Percentiles rank a stretch among this genome's conserved stretches.
phyloP scores from a whole-genome alignment of 2,113 vertebrate species.

The Limanda limanda region DNA sequence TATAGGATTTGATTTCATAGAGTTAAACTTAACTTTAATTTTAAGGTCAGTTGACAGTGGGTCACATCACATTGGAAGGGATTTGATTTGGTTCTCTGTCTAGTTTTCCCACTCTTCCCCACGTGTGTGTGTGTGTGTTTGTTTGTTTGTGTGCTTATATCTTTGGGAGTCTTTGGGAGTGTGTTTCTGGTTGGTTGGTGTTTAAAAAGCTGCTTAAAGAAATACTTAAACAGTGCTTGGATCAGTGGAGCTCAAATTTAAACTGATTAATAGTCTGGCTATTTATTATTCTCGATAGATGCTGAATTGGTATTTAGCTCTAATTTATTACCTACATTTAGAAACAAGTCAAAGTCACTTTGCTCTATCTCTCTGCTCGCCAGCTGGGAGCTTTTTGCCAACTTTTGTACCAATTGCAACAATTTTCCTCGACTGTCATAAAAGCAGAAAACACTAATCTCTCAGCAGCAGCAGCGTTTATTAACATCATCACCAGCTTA shows the following conservation, averaged over 20 bases:
- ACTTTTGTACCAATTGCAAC: conserved; percentile 32
- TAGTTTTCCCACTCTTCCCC: neutral
- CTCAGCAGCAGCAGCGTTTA: conserved; percentile 14
- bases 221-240: neutral
- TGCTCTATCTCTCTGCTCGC: conserved; percentile 8
- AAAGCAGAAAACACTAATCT: conserved; percentile 25
- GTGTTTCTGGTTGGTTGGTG: neutral
- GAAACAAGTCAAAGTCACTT: conserved; percentile 31
- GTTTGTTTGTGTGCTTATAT: neutral
- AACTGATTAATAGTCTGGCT: conserved; percentile 30
- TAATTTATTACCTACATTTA: conserved; percentile 30
- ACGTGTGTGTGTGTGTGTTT: neutral
- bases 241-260: conserved; percentile 27
- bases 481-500: neutral
- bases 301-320: conserved; percentile 26
- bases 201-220: neutral
- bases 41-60: too few relatives aligned
- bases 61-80: too few relatives aligned
- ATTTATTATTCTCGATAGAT: conserved; percentile 13
- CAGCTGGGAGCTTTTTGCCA: conserved; percentile 38
- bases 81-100: too few relatives aligned
- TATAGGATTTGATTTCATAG: too few relatives aligned
- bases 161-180: too few relatives aligned
- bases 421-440: conserved; percentile 18
- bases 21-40: too few relatives aligned